Conservation (phyloP, 1,140 invertebrate species). For the Megalopta genalis region DNA sequence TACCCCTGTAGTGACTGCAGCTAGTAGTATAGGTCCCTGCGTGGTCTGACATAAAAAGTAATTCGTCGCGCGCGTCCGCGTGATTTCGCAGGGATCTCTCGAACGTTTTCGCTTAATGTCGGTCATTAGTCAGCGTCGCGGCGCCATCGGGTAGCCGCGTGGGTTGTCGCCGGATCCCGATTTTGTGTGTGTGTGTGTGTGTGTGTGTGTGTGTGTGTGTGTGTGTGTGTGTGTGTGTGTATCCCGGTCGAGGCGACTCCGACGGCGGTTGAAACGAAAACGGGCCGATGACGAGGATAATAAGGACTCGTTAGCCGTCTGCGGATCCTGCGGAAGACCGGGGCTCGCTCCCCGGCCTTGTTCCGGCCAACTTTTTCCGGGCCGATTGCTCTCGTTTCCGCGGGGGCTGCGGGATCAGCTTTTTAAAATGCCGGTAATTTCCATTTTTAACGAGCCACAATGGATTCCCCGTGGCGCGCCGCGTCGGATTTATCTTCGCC, state of each 20-base stretch:
- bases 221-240: not conserved
- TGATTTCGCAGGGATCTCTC: not conserved
- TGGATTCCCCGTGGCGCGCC: conserved; percentile 9
- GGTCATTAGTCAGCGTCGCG: conserved; percentile 57
- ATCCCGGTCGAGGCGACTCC: not conserved
- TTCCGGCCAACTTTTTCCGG: conserved; percentile 47
- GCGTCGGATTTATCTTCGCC: conserved; percentile 41
- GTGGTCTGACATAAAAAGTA: not conserved
- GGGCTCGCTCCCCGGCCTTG: conserved; percentile 25
- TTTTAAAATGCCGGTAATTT: conserved; percentile 49
- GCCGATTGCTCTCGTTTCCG: conserved; percentile 42
- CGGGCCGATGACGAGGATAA: conserved; percentile 53
- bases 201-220: conserved; percentile 22
- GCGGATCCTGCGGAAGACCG: conserved; percentile 7
- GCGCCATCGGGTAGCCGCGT: conserved; percentile 9
- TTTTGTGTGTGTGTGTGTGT: conserved; percentile 1
- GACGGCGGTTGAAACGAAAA: conserved; percentile 23
- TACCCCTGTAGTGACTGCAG: too few relatives aligned
- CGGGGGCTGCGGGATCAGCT: conserved; percentile 31
- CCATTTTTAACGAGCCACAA: conserved; percentile 47
- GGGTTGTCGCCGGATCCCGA: too few relatives aligned
- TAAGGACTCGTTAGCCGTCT: conserved; percentile 57
- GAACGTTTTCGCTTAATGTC: conserved; percentile 59
- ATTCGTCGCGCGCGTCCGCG: not conserved
- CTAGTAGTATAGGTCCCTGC: not conserved